These are phyloP conservation scores for Monodelphis domestica DNA, from an alignment of 2,797 vertebrate genomes.

Conservation along the genomic window DNA sequence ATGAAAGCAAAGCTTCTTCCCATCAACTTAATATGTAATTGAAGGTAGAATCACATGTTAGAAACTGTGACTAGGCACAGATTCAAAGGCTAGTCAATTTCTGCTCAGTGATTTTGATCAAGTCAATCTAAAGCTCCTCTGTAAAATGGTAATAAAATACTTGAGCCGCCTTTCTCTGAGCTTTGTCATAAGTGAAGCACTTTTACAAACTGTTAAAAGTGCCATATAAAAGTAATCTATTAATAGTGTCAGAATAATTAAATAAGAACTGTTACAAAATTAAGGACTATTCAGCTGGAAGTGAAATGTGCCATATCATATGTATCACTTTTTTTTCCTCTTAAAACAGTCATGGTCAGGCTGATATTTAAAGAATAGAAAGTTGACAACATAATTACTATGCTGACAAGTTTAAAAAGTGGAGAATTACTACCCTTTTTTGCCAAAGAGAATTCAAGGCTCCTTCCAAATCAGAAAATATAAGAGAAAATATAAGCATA, in stretches of 20 bases:
- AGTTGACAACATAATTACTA: not conserved
- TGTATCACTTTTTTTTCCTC: not conserved
- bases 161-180: not conserved
- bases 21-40: conserved; percentile 13
- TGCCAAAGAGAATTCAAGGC: conserved; percentile 38
- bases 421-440: conserved; percentile 45
- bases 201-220: not conserved
- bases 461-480: conserved; percentile 33
- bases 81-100: too few relatives aligned
- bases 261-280: conserved; percentile 14
- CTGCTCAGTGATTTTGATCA: too few relatives aligned
- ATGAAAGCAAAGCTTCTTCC: conserved; percentile 45
- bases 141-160: not conserved
- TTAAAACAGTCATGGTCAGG: not conserved
- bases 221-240: not conserved
- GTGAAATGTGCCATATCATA: not conserved
- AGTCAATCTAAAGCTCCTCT: not conserved
- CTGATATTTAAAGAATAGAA: not conserved
- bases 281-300: not conserved
- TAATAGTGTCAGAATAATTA: conserved; percentile 39
- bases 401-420: conserved; percentile 35
- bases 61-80: not conserved
- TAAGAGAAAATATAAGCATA: conserved; percentile 46
- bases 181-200: not conserved
- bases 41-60: not conserved